Evolutionary conservation across 2,888 invertebrate species (phyloP).

Genomic region (Apeira syringaria): DNA sequence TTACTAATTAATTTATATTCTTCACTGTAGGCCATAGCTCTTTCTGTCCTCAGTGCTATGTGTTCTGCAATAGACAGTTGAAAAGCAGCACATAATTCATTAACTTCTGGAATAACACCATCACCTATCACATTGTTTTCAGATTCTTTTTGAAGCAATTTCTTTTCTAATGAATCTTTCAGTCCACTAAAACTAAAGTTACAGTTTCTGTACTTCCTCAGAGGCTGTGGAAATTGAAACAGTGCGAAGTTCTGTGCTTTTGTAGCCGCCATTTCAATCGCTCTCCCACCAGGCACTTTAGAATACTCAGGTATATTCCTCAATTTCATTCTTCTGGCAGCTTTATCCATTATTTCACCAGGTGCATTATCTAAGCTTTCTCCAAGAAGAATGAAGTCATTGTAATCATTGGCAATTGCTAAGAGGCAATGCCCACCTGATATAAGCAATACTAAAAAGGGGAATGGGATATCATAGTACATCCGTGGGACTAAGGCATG

Average conservation of each 20-base stretch:
- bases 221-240: constrained; percentile 87
- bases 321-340: constrained; percentile 92
- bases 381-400: constrained; percentile 92
- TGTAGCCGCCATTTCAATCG: constrained; percentile 92
- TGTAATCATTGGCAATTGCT: constrained; percentile 88
- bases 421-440: constrained; percentile 97
- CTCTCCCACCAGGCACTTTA: constrained; percentile 91
- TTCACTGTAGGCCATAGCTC: constrained; percentile 91
- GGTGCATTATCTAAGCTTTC: constrained; percentile 93
- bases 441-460: constrained; percentile 94
- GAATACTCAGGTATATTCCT: constrained; percentile 89
- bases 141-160: constrained; percentile 84
- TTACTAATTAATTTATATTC: constrained; percentile 82
- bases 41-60: constrained; percentile 91
- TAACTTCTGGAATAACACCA: constrained; percentile 88
- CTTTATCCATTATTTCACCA: constrained; percentile 97
- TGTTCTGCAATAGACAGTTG: constrained; percentile 90
- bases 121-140: constrained; percentile 84
- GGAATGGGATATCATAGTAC: constrained; percentile 88
- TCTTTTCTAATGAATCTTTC: constrained; percentile 83
- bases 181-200: constrained; percentile 96
- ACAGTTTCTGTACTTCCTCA: constrained; percentile 88
- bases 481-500: constrained; percentile 96
- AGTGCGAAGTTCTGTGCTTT: constrained; percentile 85
- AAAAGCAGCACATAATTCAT: constrained; percentile 94